Evolutionary conservation across 2,888 invertebrate species (phyloP).

Genomic region (Noctua fimbriata): DNA sequence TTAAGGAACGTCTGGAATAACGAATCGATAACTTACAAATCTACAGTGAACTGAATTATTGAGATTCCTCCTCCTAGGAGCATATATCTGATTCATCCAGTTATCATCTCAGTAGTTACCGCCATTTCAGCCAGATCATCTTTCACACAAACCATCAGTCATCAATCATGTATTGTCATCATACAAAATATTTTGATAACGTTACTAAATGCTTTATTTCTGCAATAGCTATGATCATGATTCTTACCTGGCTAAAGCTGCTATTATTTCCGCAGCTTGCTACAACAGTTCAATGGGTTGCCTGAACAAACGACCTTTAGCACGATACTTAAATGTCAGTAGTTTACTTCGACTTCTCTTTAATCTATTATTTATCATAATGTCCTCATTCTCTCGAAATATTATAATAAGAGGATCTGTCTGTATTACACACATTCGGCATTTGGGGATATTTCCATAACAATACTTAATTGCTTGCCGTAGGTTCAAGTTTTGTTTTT

Average conservation of each 20-base stretch:
- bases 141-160: neutral
- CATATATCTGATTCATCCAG: neutral
- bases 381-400: neutral
- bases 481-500: neutral
- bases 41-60: neutral
- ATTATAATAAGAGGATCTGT: neutral
- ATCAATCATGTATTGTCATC: neutral
- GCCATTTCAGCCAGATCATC: neutral
- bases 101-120: neutral
- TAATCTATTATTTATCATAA: constrained; percentile 3
- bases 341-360: neutral
- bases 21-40: neutral
- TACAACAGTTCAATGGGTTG: constrained; percentile 32
- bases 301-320: constrained; percentile 25
- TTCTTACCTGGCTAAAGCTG: neutral
- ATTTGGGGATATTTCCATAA: neutral
- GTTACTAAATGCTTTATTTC: neutral
- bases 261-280: constrained; percentile 3
- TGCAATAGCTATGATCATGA: neutral
- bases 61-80: neutral
- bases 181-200: neutral
- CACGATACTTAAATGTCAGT: constrained; percentile 38
- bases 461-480: neutral
- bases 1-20: neutral
- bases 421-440: neutral